A percentile compares a stretch with the other conserved stretches of the same genome.
Conservation (phyloP, 2,888 invertebrate genomes). For the Mylabris sibirica region DNA sequence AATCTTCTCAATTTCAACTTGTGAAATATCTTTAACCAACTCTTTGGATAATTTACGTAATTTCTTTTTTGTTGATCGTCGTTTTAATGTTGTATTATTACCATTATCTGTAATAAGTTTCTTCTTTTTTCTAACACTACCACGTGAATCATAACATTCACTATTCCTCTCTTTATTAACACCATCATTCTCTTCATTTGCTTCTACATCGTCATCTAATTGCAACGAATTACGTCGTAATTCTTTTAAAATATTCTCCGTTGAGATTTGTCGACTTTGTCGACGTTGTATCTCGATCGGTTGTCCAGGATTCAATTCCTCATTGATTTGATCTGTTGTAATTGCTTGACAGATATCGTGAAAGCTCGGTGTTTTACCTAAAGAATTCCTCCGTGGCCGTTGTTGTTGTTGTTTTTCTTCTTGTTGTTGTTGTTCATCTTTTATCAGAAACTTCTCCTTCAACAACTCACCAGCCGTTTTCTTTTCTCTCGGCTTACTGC, state of each 20-base stretch:
- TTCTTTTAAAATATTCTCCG: conserved; percentile 54
- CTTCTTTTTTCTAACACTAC: conserved; percentile 53
- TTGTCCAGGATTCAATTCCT: conserved; percentile 66
- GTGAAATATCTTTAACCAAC: conserved; percentile 54
- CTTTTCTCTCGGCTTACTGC: conserved; percentile 62
- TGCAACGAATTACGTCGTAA: conserved; percentile 67
- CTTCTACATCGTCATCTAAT: conserved; percentile 64
- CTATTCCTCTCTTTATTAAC: conserved; percentile 39
- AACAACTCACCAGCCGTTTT: conserved; percentile 71
- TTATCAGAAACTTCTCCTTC: conserved; percentile 77
- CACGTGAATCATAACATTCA: conserved; percentile 38
- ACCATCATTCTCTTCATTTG: conserved; percentile 38
- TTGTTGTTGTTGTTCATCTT: conserved; percentile 53
- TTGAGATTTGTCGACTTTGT: conserved; percentile 54
- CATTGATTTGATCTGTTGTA: conserved; percentile 63
- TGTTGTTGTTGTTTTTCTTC: conserved; percentile 35
- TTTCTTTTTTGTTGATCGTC: conserved; percentile 48
- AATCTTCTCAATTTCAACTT: conserved; percentile 64
- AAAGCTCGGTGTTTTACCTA: conserved; percentile 60
- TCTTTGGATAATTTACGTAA: background rate
- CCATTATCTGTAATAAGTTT: conserved; percentile 41
- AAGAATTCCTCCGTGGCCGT: conserved; percentile 32
- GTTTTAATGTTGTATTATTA: conserved; percentile 36
- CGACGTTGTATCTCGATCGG: conserved; percentile 58
- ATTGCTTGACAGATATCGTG: conserved; percentile 67